A percentile compares a stretch with the other conserved stretches of the same genome.
Evolutionary conservation across 2,113 vertebrate species (phyloP).

Genomic region (Protobothrops mucrosquamatus): DNA sequence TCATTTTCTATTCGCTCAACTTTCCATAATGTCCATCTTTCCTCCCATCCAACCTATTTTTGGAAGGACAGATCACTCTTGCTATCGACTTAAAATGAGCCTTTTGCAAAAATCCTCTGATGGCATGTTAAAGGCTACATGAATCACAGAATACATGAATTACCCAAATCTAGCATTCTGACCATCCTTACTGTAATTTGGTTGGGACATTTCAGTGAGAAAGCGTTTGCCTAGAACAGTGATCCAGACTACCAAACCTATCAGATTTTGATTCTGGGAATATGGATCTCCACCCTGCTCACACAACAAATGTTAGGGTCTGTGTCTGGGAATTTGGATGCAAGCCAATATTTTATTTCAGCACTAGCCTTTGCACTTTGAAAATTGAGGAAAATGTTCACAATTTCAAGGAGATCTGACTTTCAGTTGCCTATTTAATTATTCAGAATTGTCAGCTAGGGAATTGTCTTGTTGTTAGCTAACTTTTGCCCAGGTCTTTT

Average conservation of each 20-base stretch:
- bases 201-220: background rate
- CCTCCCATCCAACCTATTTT: background rate
- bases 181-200: background rate
- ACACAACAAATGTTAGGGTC: background rate
- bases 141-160: background rate
- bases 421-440: background rate
- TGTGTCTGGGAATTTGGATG: background rate
- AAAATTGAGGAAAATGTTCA: background rate
- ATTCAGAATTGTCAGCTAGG: background rate
- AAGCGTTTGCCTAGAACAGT: background rate
- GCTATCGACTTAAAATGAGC: background rate
- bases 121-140: background rate
- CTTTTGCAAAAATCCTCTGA: background rate
- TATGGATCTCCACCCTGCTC: background rate
- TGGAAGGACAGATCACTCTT: background rate
- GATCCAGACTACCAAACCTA: background rate
- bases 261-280: background rate
- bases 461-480: background rate
- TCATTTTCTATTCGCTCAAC: background rate
- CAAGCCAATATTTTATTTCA: background rate
- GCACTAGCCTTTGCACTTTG: background rate
- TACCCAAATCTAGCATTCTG: background rate
- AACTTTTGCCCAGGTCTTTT: too few species aligned
- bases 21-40: background rate
- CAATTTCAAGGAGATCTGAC: background rate